Evolutionary conservation across 1,140 invertebrate species (phyloP).

Genomic region (Ips typographus): DNA sequence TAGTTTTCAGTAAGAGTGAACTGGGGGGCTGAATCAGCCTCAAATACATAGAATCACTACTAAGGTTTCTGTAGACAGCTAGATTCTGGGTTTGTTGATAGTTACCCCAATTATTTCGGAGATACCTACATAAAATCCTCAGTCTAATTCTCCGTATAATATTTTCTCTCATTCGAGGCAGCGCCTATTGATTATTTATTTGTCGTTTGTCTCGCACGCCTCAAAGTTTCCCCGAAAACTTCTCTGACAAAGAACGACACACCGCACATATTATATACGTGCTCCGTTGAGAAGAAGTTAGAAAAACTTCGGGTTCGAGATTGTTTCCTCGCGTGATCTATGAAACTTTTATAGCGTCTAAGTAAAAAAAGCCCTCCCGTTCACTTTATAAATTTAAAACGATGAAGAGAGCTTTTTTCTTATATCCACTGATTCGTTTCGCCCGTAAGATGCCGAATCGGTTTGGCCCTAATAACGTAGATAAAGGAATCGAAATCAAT

Average conservation of each 20-base stretch:
- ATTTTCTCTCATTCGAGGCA: background rate
- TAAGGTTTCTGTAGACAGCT: no score
- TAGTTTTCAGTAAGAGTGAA: no score
- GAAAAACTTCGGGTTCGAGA: conserved; percentile 23
- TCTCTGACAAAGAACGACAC: conserved; percentile 27
- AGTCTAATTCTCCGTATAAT: no score
- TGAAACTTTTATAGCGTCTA: conserved; percentile 28
- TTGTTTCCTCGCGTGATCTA: conserved; percentile 30
- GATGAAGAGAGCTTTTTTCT: conserved; percentile 20
- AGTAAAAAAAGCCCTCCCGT: conserved; percentile 23
- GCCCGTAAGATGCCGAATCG: conserved; percentile 1
- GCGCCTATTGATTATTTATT: conserved; percentile 22
- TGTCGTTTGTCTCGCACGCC: conserved; percentile 16
- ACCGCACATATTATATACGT: conserved; percentile 25
- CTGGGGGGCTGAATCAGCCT: no score
- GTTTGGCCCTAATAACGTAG: conserved; percentile 8
- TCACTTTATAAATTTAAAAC: conserved; percentile 30
- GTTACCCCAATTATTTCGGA: no score
- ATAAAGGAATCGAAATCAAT: conserved; percentile 10
- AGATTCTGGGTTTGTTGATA: no score
- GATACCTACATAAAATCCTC: no score
- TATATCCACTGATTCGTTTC: conserved; percentile 19
- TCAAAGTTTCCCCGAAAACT: conserved; percentile 12
- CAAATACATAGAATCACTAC: no score
- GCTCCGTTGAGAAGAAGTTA: conserved; percentile 21